Evolutionary conservation across 2,113 vertebrate species (phyloP), one percentile per base, ranked within the genome.

Genomic region (Alexandromys fortis): DNA sequence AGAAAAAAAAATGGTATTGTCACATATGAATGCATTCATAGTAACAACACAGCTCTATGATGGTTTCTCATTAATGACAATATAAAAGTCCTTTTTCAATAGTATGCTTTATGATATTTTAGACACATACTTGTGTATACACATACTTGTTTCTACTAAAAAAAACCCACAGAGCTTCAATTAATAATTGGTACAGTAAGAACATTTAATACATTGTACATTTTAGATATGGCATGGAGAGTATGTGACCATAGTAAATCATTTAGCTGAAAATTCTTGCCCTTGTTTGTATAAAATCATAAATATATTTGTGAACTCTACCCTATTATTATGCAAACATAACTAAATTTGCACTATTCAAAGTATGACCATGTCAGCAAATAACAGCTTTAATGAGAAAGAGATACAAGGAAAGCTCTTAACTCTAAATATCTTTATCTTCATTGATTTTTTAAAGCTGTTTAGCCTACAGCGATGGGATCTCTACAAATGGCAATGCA

Each of bases 191-290:
- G 22, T 12, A 67, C 73, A 77, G 14, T 33, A 28, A 81, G 16
- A 88, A 76, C 72, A 91, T 72, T 82, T 92, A 82, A 67, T 63
- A 78, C 22, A 88, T 52, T 77, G 45, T 16, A 58, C 14, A 8
- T 49, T 38, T 61, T 89, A 70, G 12, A 33, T 61, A 72, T 1
- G 88, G 1, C 3, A 47, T 28, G 76, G 55, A 86, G 22, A 81
- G 5, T 78, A 47, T 92, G 3, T 42, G 93, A 70, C 63, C 47
- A 95, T 94, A 94, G 95, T 96, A 95, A 91, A 90, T 72, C 10
- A 96, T 26, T 94, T 94, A 52, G 30, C 90, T 19, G 22, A 81
- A 52, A 78, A 72, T 45, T 5, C 81, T 58, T 7, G 5, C 90
- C 33, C 30, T 11, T 88, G 45, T 61, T 92, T 63, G 42, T 35